Evolutionary conservation across 1,140 invertebrate genomes (phyloP), one percentile per base, ranked within the genome.

Genomic region (Bombus sylvicola): DNA sequence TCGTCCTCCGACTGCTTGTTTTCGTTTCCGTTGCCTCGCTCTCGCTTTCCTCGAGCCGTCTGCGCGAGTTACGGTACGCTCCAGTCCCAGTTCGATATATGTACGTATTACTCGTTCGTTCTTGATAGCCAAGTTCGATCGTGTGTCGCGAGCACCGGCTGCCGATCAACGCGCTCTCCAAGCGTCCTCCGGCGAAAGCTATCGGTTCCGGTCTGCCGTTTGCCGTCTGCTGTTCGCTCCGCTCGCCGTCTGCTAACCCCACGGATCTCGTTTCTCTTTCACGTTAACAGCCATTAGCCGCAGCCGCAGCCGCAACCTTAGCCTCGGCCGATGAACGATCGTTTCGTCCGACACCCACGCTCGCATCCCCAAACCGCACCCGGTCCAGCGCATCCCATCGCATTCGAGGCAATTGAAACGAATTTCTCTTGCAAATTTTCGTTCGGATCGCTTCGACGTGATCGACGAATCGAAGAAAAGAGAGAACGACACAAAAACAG

Each of bases 151-250:
- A 22, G 3, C 68, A 73, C 79, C 79, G 79, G 79, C 37, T 81
- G 81, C 37, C 80, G 43, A 53, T 62, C 81, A 31, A 13, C 69
- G 37, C 39, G 69, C 10, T 47, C 25, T 22, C 22, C 53, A 41
- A 75, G n/a, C 41, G 39, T 68, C 62, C 43, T 39, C 31, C 18
- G 53, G 31, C 68, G 68, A 78, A 66, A 83, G 43, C 28, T 83
- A 83, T 77, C 81, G 76, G 76, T 71, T 72, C 53, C 77, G 69
- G 75, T 80, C 83, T 68, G 77, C 76, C 68, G 69, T 73, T 43
- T 47, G 31, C 77, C 82, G 69, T 69, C 47, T 62, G 74, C 83
- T 28, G 74, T 64, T 53, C 69, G 68, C 39, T 10, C 59, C 82
- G 82, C 64, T 78, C 62, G 10, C 82, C 82, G 75, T 39, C 66